These are phyloP conservation scores for Drosophila busckii DNA, from an alignment of 1,140 invertebrate genomes.

Conservation along the genomic window DNA sequence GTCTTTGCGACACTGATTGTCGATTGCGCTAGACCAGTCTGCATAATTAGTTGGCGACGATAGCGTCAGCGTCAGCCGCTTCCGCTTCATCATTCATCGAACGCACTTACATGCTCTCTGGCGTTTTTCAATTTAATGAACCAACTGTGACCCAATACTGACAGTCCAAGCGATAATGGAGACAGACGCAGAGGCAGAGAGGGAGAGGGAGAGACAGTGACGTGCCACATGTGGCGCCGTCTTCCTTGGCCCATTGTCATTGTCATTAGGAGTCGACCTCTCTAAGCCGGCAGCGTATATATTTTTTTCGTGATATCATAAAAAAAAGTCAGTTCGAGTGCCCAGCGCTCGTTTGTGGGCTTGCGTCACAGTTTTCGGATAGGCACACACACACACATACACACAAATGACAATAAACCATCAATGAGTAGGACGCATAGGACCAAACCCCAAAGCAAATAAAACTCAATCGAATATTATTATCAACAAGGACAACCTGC, in stretches of 20 bases:
- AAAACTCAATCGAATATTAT: slow-evolving; percentile 76
- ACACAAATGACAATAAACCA: slow-evolving; percentile 58
- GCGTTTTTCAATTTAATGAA: slow-evolving; percentile 19
- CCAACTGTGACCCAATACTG: slow-evolving; percentile 11
- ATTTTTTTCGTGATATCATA: slow-evolving; percentile 31
- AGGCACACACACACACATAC: background rate
- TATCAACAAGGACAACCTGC: slow-evolving; percentile 55
- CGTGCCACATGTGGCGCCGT: slow-evolving; percentile 25
- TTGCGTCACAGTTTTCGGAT: slow-evolving; percentile 52
- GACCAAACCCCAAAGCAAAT: slow-evolving; percentile 66
- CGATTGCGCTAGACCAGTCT: slow-evolving; percentile 30
- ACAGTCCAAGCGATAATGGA: background rate
- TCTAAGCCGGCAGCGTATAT: slow-evolving; percentile 6
- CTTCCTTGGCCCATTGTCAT: slow-evolving; percentile 9
- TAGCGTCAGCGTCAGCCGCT: slow-evolving; percentile 32
- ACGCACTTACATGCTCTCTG: background rate
- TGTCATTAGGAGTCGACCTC: slow-evolving; percentile 1
- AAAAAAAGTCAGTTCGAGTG: slow-evolving; percentile 32
- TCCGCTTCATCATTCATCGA: slow-evolving; percentile 33
- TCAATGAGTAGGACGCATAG: slow-evolving; percentile 32
- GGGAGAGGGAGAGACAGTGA: slow-evolving; percentile 9
- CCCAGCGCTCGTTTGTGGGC: slow-evolving; percentile 4
- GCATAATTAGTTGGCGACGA: slow-evolving; percentile 42
- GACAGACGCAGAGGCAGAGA: slow-evolving; percentile 11
- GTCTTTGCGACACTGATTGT: slow-evolving; percentile 38